Evolutionary conservation across 2,888 invertebrate genomes (phyloP).

Genomic region (Amiota communis): DNA sequence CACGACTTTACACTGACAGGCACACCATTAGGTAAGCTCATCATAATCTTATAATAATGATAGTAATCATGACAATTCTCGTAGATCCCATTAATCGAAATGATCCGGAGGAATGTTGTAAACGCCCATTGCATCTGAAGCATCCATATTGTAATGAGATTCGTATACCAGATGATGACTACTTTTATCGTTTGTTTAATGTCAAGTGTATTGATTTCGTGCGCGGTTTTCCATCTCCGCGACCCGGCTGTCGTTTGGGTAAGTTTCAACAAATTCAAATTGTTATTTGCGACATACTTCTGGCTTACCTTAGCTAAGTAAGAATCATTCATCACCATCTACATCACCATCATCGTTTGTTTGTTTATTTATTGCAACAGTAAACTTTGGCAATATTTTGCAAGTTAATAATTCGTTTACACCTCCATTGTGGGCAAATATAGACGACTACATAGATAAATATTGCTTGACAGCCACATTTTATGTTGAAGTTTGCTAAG

Average conservation of each 20-base stretch:
- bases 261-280: conserved; percentile 61
- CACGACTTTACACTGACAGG: conserved; percentile 93
- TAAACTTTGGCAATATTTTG: conserved; percentile 9
- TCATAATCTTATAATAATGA: background rate
- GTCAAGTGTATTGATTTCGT: conserved; percentile 93
- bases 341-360: background rate
- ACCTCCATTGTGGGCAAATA: background rate
- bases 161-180: conserved; percentile 89
- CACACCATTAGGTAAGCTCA: conserved; percentile 84
- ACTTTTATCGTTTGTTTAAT: conserved; percentile 88
- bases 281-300: background rate
- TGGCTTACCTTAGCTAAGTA: background rate
- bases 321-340: background rate
- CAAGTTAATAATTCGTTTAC: background rate
- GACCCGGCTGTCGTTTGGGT: conserved; percentile 91
- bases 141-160: conserved; percentile 95
- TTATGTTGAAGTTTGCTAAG: background rate
- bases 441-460: background rate
- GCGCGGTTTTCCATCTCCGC: conserved; percentile 87
- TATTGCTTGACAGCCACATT: background rate
- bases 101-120: conserved; percentile 93
- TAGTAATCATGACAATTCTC: background rate
- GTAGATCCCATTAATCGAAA: conserved; percentile 89
- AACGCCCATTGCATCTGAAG: conserved; percentile 85
- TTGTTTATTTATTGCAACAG: background rate